Base-by-base conservation (phyloP, 2,888 invertebrate genomes). In the Sussaba pulchella region DNA sequence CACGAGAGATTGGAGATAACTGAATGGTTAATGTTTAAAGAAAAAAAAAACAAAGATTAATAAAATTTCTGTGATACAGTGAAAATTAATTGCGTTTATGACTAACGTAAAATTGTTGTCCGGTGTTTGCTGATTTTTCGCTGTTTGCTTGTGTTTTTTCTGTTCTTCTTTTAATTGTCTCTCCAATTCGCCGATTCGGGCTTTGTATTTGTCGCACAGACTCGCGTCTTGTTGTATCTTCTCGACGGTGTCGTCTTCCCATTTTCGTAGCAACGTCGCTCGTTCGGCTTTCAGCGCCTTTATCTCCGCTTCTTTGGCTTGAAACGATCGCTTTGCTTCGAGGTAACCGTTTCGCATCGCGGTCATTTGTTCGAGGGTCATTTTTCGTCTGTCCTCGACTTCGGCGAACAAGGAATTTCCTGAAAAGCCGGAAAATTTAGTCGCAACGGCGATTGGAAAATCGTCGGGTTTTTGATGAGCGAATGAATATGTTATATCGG, bases 331-430 rank as follows among this genome's bases (percentile, higher is more conserved):
- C 73, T 90, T 90, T 36, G 84, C 82, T 52, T 87, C 86, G 0
- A 70, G 36, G 52, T 88, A 89, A 61, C 83, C 85, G 6, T 50
- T 83, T 39, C 84, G 85, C 73, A 90, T 81, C 0, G 45, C 36
- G 12, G 83, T 88, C 87, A 89, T 87, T 72, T 88, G 86, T 9
- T 82, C 82, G 8, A 88, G 31, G 8, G 83, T 79, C 31, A 83
- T 81, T 69, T 84, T 85, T 3, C 89, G 85, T 59, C 88, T 87
- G 79, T 91, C 91, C 78, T 91, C 91, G 0, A 91, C 87, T 61
- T 91, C 91, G 5, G 90, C 91, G 43, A 91, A 91, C 19, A 91
- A 74, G 8, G 91, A 91, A 84, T 91, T 91, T 3, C 89, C 89
- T 89, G 14, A 12, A 72, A 36, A 21, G 1, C n/a, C 10, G 9